phyloP scores from a whole-genome alignment of 1,140 invertebrate genomes.

The Galleria mellonella region DNA sequence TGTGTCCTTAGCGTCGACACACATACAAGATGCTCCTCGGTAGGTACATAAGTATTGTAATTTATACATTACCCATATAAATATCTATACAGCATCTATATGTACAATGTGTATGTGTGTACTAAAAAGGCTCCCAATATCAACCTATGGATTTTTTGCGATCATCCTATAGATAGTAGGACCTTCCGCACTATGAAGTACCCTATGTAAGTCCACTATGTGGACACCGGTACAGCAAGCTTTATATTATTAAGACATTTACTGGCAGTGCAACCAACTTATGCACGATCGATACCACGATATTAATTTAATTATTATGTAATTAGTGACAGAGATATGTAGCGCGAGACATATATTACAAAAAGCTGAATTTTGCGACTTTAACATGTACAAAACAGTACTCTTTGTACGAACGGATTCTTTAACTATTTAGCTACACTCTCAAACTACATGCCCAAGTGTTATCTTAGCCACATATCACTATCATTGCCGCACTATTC shows the following conservation, averaged over 20 bases:
- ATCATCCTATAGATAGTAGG: background rate
- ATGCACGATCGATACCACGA: conserved; percentile 36
- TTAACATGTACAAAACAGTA: conserved; percentile 12
- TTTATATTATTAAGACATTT: conserved; percentile 32
- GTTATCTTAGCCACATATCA: conserved; percentile 15
- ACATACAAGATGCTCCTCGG: conserved; percentile 62
- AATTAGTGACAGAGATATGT: conserved; percentile 49
- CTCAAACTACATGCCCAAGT: too few relatives aligned
- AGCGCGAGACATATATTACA: conserved; percentile 41
- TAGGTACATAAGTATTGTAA: conserved; percentile 52
- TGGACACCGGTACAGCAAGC: conserved; percentile 35
- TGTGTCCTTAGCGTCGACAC: conserved; percentile 52
- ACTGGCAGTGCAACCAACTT: conserved; percentile 59
- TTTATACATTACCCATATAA: conserved; percentile 58
- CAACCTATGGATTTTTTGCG: too few relatives aligned
- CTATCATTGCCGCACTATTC: conserved; percentile 10
- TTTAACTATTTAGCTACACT: too few relatives aligned
- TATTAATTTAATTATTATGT: conserved; percentile 16
- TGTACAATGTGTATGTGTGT: conserved; percentile 58
- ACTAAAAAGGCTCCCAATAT: conserved; percentile 18
- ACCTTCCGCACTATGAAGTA: conserved; percentile 16
- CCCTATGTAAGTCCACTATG: conserved; percentile 37
- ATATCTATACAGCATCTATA: conserved; percentile 71
- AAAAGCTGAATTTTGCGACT: conserved; percentile 21
- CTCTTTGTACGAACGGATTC: conserved; percentile 4